Conservation (phyloP, 2,113 vertebrate genomes). For the Stigmatopora argus region DNA sequence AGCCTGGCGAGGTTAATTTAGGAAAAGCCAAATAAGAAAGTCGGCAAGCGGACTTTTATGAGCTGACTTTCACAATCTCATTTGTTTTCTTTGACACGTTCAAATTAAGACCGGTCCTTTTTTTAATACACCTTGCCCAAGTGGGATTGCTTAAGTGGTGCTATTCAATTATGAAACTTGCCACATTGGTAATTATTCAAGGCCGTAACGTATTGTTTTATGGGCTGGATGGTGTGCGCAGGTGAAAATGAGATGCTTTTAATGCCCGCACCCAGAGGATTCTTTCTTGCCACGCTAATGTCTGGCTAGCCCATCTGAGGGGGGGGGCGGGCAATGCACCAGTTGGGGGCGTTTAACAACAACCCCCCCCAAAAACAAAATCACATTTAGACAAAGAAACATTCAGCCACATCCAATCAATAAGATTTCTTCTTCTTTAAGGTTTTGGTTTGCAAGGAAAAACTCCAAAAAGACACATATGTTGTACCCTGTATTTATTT, state of each 20-base stretch:
- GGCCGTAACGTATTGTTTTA: slow-evolving; percentile 61
- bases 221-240: slow-evolving; percentile 43
- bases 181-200: slow-evolving; percentile 64
- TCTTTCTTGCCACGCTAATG: slow-evolving; percentile 55
- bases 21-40: slow-evolving; percentile 30
- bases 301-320: slow-evolving; percentile 47
- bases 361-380: slow-evolving; percentile 22
- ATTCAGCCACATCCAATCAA: too few species aligned
- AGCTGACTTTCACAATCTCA: slow-evolving; percentile 54
- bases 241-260: slow-evolving; percentile 59
- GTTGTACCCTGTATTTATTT: too few species aligned
- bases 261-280: slow-evolving; percentile 58
- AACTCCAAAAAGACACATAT: too few species aligned
- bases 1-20: slow-evolving; percentile 45
- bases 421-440: too few species aligned
- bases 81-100: slow-evolving; percentile 63
- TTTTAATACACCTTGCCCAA: slow-evolving; percentile 43
- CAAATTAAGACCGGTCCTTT: slow-evolving; percentile 42
- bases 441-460: too few species aligned
- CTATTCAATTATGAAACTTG: slow-evolving; percentile 68
- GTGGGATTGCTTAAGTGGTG: slow-evolving; percentile 46
- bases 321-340: too few species aligned
- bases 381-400: too few species aligned
- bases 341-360: slow-evolving; percentile 6
- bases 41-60: slow-evolving; percentile 52